A percentile compares a stretch with the other conserved stretches of the same genome.
Evolutionary conservation across 2,888 invertebrate species (phyloP).

Genomic region (Drosophila demipolita): DNA sequence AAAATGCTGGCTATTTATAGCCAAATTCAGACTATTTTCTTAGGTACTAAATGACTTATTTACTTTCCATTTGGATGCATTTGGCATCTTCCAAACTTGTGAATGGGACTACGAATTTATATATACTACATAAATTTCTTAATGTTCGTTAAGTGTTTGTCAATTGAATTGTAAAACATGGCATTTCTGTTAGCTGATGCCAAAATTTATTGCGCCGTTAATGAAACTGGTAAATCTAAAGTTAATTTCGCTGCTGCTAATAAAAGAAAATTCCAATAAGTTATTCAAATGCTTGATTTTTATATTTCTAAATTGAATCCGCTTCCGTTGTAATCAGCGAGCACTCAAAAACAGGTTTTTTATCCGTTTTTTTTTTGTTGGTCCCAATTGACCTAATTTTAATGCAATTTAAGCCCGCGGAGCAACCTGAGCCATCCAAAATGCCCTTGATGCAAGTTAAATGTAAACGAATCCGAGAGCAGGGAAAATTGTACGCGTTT

Average conservation of each 20-base stretch:
- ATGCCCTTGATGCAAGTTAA: constrained; percentile 30
- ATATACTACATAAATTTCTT: constrained; percentile 3
- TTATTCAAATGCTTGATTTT: background rate
- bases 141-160: constrained; percentile 29
- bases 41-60: constrained; percentile 1
- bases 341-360: constrained; percentile 17
- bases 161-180: constrained; percentile 52
- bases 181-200: constrained; percentile 24
- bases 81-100: constrained; percentile 11
- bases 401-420: constrained; percentile 58
- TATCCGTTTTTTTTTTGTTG: constrained; percentile 4
- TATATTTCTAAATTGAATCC: constrained; percentile 1
- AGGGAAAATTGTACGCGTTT: constrained; percentile 50
- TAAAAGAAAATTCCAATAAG: constrained; percentile 11
- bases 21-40: constrained; percentile 17
- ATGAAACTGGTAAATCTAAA: constrained; percentile 27
- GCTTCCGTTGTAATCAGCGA: constrained; percentile 27
- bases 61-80: constrained; percentile 1
- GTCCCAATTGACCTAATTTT: constrained; percentile 71
- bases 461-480: constrained; percentile 29
- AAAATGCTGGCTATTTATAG: constrained; percentile 52
- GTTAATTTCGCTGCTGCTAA: constrained; percentile 5
- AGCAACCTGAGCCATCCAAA: constrained; percentile 21
- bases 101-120: constrained; percentile 25
- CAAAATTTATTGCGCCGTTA: constrained; percentile 38